Evolutionary conservation across 2,113 vertebrate genomes (phyloP), one percentile per base, ranked within the genome.

Genomic region (Aythya baeri): DNA sequence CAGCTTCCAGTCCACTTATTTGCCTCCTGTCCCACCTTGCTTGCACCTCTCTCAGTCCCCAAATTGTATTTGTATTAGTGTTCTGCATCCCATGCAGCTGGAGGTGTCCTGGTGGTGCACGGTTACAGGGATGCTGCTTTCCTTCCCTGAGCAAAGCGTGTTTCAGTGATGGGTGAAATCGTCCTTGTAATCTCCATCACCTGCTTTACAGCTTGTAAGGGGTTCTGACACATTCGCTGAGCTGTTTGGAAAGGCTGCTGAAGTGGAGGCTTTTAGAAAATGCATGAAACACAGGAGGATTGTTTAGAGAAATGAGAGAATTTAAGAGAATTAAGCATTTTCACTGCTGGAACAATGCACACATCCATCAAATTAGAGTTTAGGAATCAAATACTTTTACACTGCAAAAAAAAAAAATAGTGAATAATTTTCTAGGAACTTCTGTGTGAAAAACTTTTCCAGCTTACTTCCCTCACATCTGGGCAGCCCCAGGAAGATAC

Each of bases 31-130:
- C 66, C 66, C 7, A 4, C 49, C 55, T 67, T 23, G 23, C 20
- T 57, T 3, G 27, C 36, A 4, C 9, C 34, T 62, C 20, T 34
- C 20, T 61, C 29, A 13, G 2, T 8, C 55, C 41, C 55, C 26
- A 52, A 68, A 27, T 10, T 22, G 32, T 17, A 8, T 27, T 41
- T 29, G 5, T 57, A 17, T 15, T 29, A 1, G 5, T 2, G 14
- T 8, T 4, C 58, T n/a, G 15, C 1, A 3, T 13, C 43, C 62
- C 62, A 23, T 0, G 26, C 46, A 9, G 46, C 46, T 2, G 0
- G 12, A 31, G 23, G 12, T 20, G 27, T 26, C 31, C 25, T 11
- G 17, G 31, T 2, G 8, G 11, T 9, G 26, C 25, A 0, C 0
- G 13, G 22, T 11, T 7, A 0, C 21, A 31, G 27, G 15, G 66